A percentile compares a stretch with the other conserved stretches of the same genome.
Evolutionary conservation across 2,797 vertebrate genomes (phyloP).

Genomic region (Sphaeramia orbicularis): DNA sequence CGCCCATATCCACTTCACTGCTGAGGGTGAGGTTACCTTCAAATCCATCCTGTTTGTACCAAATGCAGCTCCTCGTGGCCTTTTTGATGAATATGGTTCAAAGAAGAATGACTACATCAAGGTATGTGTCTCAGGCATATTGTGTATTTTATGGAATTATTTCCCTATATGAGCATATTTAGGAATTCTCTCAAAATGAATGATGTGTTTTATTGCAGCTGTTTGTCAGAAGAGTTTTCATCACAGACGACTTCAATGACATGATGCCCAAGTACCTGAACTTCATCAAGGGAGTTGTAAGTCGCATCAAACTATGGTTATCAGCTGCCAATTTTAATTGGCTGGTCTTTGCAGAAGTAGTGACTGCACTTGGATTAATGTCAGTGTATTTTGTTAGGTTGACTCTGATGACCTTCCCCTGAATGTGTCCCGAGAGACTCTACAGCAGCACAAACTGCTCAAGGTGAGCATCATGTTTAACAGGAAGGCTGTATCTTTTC

Average conservation of each 20-base stretch:
- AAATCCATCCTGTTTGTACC: conserved; percentile 98
- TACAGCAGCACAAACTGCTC: conserved; percentile 97
- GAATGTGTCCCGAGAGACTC: conserved; percentile 98
- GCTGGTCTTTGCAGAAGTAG: no score
- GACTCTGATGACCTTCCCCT: conserved; percentile 98
- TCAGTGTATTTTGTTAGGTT: conserved; percentile 83
- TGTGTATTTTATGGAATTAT: neutral
- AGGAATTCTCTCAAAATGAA: neutral
- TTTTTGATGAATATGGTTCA: conserved; percentile 98
- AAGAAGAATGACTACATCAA: conserved; percentile 99
- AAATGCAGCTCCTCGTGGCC: conserved; percentile 92
- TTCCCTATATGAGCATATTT: neutral
- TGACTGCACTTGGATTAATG: conserved; percentile 2
- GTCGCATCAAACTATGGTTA: conserved; percentile 60
- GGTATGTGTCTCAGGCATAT: conserved; percentile 73
- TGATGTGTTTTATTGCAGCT: conserved; percentile 67
- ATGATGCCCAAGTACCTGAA: conserved; percentile 99
- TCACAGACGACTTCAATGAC: conserved; percentile 99
- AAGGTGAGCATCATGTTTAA: conserved; percentile 86
- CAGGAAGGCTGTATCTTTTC: neutral
- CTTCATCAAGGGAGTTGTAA: conserved; percentile 97
- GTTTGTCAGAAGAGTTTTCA: conserved; percentile 93
- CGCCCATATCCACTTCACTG: conserved; percentile 96
- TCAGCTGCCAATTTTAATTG: no score
- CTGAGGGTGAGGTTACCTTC: conserved; percentile 98